Evolutionary conservation across 2,797 vertebrate species (phyloP).

Genomic region (Antennarius maculatus): DNA sequence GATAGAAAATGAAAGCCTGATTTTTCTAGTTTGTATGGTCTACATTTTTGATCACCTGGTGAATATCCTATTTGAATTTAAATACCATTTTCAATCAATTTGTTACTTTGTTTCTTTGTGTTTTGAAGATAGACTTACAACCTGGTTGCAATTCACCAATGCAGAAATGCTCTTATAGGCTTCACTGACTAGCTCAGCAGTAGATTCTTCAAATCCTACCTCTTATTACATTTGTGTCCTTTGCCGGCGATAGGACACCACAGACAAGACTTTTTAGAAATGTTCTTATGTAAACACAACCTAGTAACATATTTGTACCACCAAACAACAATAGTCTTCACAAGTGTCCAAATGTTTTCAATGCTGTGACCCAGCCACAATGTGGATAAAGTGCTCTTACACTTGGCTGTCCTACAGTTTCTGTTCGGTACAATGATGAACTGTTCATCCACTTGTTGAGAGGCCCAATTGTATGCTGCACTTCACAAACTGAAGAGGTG

Average conservation of each 20-base stretch:
- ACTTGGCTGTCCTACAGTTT: slow-evolving; percentile 27
- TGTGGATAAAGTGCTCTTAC: slow-evolving; percentile 35
- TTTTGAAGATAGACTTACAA: too few relatives aligned
- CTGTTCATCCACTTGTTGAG: slow-evolving; percentile 46
- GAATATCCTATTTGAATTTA: too few relatives aligned
- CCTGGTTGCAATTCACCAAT: too few relatives aligned
- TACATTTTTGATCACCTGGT: too few relatives aligned
- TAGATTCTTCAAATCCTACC: slow-evolving; percentile 72
- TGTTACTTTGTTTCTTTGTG: too few relatives aligned
- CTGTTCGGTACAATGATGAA: slow-evolving; percentile 60
- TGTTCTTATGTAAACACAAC: slow-evolving; percentile 22
- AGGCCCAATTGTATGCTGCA: slow-evolving; percentile 74
- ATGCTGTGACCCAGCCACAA: slow-evolving; percentile 46
- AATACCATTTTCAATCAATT: too few relatives aligned
- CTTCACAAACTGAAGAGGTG: slow-evolving; percentile 80
- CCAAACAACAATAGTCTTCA: slow-evolving; percentile 4
- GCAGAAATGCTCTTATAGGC: slow-evolving; percentile 4
- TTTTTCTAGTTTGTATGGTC: too few relatives aligned
- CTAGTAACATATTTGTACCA: slow-evolving; percentile 3
- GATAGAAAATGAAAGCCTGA: too few relatives aligned
- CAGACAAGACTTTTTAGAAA: slow-evolving; percentile 26
- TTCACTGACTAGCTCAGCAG: slow-evolving; percentile 32
- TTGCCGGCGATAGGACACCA: slow-evolving; percentile 75
- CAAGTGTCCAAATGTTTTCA: slow-evolving; percentile 43
- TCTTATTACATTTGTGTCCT: slow-evolving; percentile 76